Evolutionary conservation across 2,888 invertebrate genomes (phyloP), one percentile per base, ranked within the genome.

Genomic region (Leptinotarsa juncta): DNA sequence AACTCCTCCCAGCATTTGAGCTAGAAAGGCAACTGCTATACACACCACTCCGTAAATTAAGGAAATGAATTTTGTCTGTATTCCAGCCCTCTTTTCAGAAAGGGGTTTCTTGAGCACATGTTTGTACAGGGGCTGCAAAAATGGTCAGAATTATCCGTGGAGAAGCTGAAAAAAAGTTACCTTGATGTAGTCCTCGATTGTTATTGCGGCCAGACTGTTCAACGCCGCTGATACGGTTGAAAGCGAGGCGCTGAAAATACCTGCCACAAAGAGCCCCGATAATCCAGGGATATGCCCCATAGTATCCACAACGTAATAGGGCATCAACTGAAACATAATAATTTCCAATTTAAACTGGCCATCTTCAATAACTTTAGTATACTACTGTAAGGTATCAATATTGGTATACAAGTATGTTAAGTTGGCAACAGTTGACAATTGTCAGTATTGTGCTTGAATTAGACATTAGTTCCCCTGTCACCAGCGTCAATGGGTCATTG

Each of bases 201-300:
- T 95, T 16, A 97, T 96, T 0, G 97, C 97, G 0, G 97, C 94
- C 66, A 98, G 89, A 1, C 97, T 96, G 84, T 97, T 97, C 75
- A 97, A 91, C 1, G 96, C 93, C 0, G 97, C 96, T 0, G 97
- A 97, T 75, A 98, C 94, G 0, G 97, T 97, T 65, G 97, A 97
- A 14, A 97, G 89, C 0, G 97, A 95, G 0, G 96, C 97, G 81
- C 96, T 96, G 85, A 97, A 97, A 76, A 98, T 94, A 3, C 97
- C 94, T 4, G 97, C 95, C 0, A 97, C 94, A 85, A 97, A 97
- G 26, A 98, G 89, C 0, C 98, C 98, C 0, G 96, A 92, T 23
- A 98, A 84, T 0, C 97, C 97, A 0, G 95, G 95, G 69, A 92
- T 88, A 67, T 90, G 84, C 0, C 91, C 89, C 93, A 97, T 92